phyloP scores from a whole-genome alignment of 2,113 vertebrate species.

The Xerus inauris region DNA sequence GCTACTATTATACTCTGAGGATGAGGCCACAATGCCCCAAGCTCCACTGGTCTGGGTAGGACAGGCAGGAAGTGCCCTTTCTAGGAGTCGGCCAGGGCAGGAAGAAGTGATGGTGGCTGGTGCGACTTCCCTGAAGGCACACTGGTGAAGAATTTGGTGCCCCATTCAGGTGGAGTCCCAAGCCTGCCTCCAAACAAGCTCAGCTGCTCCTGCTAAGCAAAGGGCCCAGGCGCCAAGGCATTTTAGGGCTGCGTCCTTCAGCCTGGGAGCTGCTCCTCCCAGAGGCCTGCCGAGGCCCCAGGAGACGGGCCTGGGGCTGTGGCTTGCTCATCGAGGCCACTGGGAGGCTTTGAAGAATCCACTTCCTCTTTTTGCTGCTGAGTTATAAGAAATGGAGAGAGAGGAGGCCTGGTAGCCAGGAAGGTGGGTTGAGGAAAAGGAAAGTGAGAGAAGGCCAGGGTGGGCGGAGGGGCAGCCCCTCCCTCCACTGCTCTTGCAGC shows the following conservation, averaged over 20 bases:
- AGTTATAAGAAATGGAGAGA: conserved; percentile 61
- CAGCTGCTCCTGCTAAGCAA: not conserved
- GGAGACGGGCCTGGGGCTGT: not conserved
- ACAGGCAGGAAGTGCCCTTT: not conserved
- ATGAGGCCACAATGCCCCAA: not conserved
- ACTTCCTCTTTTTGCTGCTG: conserved; percentile 49
- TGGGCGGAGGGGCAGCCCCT: not conserved
- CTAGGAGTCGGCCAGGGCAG: not conserved
- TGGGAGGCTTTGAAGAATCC: not conserved
- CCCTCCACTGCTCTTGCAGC: not conserved
- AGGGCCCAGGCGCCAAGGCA: not conserved
- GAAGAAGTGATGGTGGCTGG: not conserved
- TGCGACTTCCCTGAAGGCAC: not conserved
- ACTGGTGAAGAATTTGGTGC: not conserved
- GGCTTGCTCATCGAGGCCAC: not conserved
- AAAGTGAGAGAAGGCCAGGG: conserved; percentile 41
- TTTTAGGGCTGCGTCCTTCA: not conserved
- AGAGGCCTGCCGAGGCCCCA: not conserved
- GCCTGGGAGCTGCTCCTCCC: not conserved
- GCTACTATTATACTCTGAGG: not conserved
- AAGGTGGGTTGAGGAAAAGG: conserved; percentile 57
- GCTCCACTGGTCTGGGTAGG: not conserved
- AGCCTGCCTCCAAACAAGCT: not conserved
- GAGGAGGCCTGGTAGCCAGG: not conserved
- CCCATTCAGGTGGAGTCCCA: too few relatives aligned